A percentile compares a stretch with the other conserved stretches of the same genome.
Evolutionary conservation across 1,140 invertebrate species (phyloP).

Genomic region (Brachionus sp.): DNA sequence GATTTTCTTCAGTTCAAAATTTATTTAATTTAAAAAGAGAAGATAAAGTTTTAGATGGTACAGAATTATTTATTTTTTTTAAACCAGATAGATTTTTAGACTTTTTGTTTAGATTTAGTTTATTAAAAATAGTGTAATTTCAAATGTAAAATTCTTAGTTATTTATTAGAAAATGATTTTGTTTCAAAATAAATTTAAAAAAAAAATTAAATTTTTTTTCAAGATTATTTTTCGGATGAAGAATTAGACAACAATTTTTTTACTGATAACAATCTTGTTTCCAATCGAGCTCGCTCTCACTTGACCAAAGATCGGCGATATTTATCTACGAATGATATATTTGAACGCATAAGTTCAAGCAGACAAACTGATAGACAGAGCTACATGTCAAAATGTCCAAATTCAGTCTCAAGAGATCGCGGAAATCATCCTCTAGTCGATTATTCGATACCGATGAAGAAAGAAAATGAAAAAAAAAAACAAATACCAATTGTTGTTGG

Average conservation of each 20-base stretch:
- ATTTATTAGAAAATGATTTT: background rate
- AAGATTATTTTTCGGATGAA: constrained; percentile 30
- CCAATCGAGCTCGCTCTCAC: background rate
- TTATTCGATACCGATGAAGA: background rate
- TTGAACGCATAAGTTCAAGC: background rate
- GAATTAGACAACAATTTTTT: background rate
- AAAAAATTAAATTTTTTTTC: background rate
- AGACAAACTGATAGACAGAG: background rate
- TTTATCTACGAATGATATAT: constrained; percentile 20
- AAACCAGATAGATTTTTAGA: background rate
- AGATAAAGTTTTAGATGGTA: background rate
- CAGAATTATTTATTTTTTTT: background rate
- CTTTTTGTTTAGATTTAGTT: background rate
- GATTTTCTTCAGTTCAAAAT: background rate
- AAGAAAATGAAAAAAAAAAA: background rate
- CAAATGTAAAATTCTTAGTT: background rate
- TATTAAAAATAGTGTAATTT: background rate
- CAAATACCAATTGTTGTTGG: constrained; percentile 15
- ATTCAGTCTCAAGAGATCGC: background rate
- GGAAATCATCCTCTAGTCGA: background rate
- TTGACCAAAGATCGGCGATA: background rate
- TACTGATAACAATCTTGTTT: background rate
- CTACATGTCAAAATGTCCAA: background rate
- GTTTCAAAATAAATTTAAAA: background rate
- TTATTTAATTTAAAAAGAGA: background rate